phyloP scores from a whole-genome alignment of 1,140 invertebrate species.

The Leucophenga varia region DNA sequence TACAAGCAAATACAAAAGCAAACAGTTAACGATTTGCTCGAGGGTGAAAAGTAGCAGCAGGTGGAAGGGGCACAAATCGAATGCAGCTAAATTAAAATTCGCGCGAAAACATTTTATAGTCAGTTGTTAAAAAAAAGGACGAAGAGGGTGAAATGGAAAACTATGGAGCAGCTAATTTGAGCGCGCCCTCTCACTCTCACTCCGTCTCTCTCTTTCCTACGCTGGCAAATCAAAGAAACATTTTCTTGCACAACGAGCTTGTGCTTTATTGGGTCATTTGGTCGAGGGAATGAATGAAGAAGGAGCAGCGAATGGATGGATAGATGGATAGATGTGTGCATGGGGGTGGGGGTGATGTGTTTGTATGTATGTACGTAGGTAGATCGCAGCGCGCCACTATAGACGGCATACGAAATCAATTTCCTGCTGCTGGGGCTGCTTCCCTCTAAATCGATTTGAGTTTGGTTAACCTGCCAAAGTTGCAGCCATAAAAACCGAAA shows the following conservation, averaged over 20 bases:
- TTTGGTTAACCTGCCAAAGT: conserved; percentile 50
- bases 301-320: not conserved
- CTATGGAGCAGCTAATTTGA: conserved; percentile 43
- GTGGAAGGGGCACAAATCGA: not conserved
- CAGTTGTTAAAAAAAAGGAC: conserved; percentile 31
- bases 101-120: conserved; percentile 44
- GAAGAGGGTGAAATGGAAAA: conserved; percentile 9
- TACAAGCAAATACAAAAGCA: conserved; percentile 32
- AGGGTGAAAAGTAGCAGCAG: conserved; percentile 9
- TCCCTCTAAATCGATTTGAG: conserved; percentile 48
- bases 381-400: conserved; percentile 1
- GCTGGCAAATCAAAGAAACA: conserved; percentile 47
- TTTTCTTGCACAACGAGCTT: conserved; percentile 28
- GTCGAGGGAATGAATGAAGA: not conserved
- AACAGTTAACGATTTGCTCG: conserved; percentile 33
- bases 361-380: conserved; percentile 3
- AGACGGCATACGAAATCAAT: conserved; percentile 45
- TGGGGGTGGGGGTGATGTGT: not conserved
- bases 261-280: conserved; percentile 45
- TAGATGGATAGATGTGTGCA: not conserved
- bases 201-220: too few relatives aligned
- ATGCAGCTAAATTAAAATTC: conserved; percentile 38
- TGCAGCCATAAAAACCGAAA: too few relatives aligned
- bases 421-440: conserved; percentile 30
- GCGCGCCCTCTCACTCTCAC: too few relatives aligned